phyloP scores from a whole-genome alignment of 2,113 vertebrate genomes.

The Toxostoma redivivum region DNA sequence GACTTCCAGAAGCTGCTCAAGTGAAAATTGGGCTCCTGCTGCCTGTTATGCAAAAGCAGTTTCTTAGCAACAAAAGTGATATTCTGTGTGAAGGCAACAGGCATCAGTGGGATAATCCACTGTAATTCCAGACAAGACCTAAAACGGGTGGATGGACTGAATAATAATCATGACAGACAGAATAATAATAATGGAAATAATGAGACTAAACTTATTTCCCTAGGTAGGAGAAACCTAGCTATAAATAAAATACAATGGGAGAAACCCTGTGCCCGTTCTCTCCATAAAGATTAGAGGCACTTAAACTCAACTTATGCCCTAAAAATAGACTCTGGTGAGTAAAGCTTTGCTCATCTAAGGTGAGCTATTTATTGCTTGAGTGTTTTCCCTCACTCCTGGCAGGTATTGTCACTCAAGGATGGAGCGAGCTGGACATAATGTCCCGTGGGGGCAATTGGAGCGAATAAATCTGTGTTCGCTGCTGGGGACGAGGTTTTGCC shows the following conservation, averaged over 20 bases:
- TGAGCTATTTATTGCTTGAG: not conserved
- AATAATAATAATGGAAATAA: constrained; percentile 14
- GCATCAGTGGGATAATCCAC: constrained; percentile 29
- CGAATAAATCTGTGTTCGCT: too few relatives aligned
- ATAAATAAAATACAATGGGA: constrained; percentile 2
- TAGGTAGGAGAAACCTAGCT: not conserved
- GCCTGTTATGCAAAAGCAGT: constrained; percentile 42
- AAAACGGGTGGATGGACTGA: not conserved
- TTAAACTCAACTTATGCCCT: not conserved
- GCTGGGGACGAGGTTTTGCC: accelerated
- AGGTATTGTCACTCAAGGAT: not conserved
- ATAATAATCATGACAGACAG: not conserved
- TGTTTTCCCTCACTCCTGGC: not conserved
- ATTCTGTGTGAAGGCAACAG: not conserved
- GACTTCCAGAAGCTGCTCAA: not conserved
- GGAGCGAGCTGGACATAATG: not conserved
- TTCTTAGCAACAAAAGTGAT: constrained; percentile 57
- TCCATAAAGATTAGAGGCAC: not conserved
- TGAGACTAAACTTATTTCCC: not conserved
- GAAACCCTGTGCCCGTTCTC: not conserved
- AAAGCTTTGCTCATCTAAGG: not conserved
- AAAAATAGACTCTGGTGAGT: not conserved
- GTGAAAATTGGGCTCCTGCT: not conserved
- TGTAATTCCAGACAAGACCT: constrained; percentile 31
- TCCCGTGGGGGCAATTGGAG: accelerated